phyloP scores from a whole-genome alignment of 2,888 invertebrate species.

The Athalia cordata region DNA sequence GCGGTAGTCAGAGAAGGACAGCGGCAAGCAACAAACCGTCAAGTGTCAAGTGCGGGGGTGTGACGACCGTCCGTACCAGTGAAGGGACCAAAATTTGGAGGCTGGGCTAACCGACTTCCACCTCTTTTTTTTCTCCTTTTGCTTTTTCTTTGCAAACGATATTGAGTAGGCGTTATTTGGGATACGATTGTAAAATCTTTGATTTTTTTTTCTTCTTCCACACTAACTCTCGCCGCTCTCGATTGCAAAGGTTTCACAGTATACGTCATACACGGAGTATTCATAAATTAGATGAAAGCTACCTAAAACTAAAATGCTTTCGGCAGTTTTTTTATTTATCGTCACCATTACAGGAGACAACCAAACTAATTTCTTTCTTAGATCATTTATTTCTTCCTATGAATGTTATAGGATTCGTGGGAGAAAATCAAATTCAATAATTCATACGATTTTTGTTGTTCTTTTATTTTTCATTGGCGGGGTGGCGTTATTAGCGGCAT shows the following conservation, averaged over 20 bases:
- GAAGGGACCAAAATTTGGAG: slow-evolving; percentile 25
- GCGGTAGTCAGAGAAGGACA: slow-evolving; percentile 22
- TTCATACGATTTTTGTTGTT: not conserved
- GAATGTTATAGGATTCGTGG: not conserved
- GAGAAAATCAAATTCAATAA: not conserved
- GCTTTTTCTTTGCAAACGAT: not conserved
- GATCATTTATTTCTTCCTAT: not conserved
- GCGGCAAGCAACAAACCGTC: slow-evolving; percentile 34
- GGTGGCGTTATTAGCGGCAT: too few relatives aligned
- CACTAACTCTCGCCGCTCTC: not conserved
- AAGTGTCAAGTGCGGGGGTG: slow-evolving; percentile 40
- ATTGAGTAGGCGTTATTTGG: not conserved
- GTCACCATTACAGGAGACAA: not conserved
- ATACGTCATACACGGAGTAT: not conserved
- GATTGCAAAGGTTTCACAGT: not conserved
- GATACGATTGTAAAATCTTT: slow-evolving; percentile 10
- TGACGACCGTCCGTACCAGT: slow-evolving; percentile 17
- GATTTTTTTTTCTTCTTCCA: not conserved
- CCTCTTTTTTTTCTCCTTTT: not conserved
- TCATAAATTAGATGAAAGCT: slow-evolving; percentile 16
- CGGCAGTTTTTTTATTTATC: slow-evolving; percentile 8
- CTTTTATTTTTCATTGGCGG: too few relatives aligned
- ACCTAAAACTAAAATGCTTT: slow-evolving; percentile 6
- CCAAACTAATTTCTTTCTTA: slow-evolving; percentile 9
- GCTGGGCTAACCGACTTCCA: not conserved